phyloP scores from a whole-genome alignment of 2,888 invertebrate species.

The Pollenia angustigena region DNA sequence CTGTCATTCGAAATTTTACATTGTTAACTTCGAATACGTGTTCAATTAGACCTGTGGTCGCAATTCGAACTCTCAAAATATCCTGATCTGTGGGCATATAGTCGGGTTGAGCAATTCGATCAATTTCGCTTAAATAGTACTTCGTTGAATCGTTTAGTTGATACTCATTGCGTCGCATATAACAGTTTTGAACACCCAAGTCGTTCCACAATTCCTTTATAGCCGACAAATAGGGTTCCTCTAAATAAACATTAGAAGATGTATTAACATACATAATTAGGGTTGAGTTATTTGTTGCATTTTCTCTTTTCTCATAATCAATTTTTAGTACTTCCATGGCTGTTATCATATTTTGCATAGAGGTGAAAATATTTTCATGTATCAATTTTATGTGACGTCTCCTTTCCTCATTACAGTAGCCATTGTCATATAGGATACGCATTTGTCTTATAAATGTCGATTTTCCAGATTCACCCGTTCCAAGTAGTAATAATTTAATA shows the following conservation, averaged over 20 bases:
- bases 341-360: slow-evolving; percentile 54
- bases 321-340: slow-evolving; percentile 63
- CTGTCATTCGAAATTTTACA: slow-evolving; percentile 62
- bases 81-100: slow-evolving; percentile 67
- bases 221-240: slow-evolving; percentile 86
- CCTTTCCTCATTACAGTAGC: slow-evolving; percentile 50
- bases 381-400: slow-evolving; percentile 44
- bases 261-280: slow-evolving; percentile 31
- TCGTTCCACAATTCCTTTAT: slow-evolving; percentile 97
- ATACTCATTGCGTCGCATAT: slow-evolving; percentile 98
- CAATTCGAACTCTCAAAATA: slow-evolving; percentile 67
- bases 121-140: slow-evolving; percentile 94
- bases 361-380: slow-evolving; percentile 58
- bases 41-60: slow-evolving; percentile 64
- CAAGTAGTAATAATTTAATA: slow-evolving; percentile 61
- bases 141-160: slow-evolving; percentile 99
- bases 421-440: slow-evolving; percentile 61
- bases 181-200: slow-evolving; percentile 97
- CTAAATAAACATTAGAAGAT: not conserved
- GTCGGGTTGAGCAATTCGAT: slow-evolving; percentile 46
- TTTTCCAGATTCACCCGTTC: slow-evolving; percentile 67
- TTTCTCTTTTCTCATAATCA: slow-evolving; percentile 47
- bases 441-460: slow-evolving; percentile 70
- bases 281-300: slow-evolving; percentile 12
- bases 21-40: slow-evolving; percentile 53